Evolutionary conservation across 2,888 invertebrate species (phyloP).

Genomic region (Spisula subtruncata): DNA sequence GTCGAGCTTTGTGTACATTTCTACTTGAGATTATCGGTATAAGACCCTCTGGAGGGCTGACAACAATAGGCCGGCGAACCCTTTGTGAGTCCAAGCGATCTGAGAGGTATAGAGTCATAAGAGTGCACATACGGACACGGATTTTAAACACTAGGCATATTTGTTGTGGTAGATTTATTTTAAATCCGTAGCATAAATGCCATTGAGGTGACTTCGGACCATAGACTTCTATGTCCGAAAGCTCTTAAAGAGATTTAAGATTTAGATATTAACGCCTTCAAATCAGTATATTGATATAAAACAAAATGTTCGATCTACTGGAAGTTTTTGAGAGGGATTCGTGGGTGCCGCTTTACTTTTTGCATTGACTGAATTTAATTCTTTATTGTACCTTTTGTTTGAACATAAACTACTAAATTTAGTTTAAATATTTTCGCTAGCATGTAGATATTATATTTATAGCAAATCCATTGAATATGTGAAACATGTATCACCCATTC

Average conservation of each 20-base stretch:
- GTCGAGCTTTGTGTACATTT: slow-evolving; percentile 4
- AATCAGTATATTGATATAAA: background rate
- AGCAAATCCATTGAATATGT: too few species aligned
- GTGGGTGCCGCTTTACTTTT: too few species aligned
- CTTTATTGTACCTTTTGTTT: too few species aligned
- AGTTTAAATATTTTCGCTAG: too few species aligned
- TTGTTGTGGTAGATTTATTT: background rate
- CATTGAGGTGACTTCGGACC: background rate
- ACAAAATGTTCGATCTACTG: too few species aligned
- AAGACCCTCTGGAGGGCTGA: background rate
- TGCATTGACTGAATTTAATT: too few species aligned
- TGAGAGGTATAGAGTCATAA: background rate
- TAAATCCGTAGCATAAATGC: slow-evolving; percentile 1
- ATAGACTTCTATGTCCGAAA: background rate
- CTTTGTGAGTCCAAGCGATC: slow-evolving; percentile 11
- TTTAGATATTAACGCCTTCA: slow-evolving; percentile 17
- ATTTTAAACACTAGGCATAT: background rate
- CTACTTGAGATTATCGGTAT: slow-evolving; percentile 2
- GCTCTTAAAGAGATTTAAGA: background rate
- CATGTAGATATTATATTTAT: too few species aligned
- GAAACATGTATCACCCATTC: too few species aligned
- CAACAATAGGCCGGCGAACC: background rate
- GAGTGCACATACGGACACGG: background rate
- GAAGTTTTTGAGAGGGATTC: too few species aligned
- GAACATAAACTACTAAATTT: too few species aligned